phyloP scores from a whole-genome alignment of 2,888 invertebrate species.

The Hofmannophila pseudospretella region DNA sequence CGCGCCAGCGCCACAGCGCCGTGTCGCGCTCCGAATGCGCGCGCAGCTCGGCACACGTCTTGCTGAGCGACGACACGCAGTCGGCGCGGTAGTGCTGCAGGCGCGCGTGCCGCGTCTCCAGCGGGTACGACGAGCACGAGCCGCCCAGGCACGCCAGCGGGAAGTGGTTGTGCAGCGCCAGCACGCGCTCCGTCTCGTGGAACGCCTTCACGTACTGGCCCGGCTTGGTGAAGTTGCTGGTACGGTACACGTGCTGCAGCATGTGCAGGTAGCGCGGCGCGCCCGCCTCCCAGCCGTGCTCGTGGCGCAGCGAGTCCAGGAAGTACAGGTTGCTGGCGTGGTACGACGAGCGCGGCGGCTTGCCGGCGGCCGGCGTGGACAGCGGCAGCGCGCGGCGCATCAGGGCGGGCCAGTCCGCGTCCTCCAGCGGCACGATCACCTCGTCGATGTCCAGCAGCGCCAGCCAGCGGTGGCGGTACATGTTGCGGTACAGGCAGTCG shows the following conservation, averaged over 20 bases:
- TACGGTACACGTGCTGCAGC: constrained; percentile 94
- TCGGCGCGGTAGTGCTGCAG: constrained; percentile 96
- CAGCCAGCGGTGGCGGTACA: constrained; percentile 93
- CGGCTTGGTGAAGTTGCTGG: constrained; percentile 94
- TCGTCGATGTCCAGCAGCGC: constrained; percentile 96
- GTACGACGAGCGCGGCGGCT: constrained; percentile 84
- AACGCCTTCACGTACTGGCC: constrained; percentile 96
- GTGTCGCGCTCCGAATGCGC: constrained; percentile 90
- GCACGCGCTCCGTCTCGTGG: constrained; percentile 92
- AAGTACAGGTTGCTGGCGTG: constrained; percentile 96
- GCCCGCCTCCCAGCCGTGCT: constrained; percentile 86
- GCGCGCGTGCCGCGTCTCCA: constrained; percentile 90
- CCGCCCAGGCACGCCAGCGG: constrained; percentile 92
- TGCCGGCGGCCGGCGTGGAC: constrained; percentile 73
- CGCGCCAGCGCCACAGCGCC: constrained; percentile 92
- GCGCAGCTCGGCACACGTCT: constrained; percentile 88
- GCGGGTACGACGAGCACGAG: constrained; percentile 89
- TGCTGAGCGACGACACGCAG: constrained; percentile 92
- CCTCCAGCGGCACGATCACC: constrained; percentile 92
- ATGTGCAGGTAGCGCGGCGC: constrained; percentile 94
- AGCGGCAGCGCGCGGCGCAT: constrained; percentile 85
- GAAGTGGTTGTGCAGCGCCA: constrained; percentile 95
- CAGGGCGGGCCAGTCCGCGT: constrained; percentile 85
- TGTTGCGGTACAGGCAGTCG: constrained; percentile 95
- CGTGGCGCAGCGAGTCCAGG: constrained; percentile 90